A percentile compares a stretch with the other conserved stretches of the same genome.
These are phyloP conservation scores for Hedya salicella DNA, from an alignment of 2,888 invertebrate genomes.

Conservation along the genomic window DNA sequence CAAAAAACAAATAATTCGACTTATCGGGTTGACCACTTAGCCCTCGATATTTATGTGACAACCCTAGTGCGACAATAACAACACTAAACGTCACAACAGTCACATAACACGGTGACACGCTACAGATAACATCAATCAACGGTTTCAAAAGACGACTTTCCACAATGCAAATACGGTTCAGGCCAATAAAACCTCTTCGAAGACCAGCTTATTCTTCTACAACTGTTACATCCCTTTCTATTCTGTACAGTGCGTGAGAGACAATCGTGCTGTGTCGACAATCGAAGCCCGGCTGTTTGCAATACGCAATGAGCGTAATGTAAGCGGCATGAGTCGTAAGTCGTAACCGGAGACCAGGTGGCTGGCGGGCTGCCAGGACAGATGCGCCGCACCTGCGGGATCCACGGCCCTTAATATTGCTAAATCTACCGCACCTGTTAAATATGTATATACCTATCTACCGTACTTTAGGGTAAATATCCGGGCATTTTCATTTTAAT, in stretches of 20 bases:
- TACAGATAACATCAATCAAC: neutral
- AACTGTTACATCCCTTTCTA: no score
- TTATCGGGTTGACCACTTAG: no score
- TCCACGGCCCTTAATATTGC: constrained; percentile 13
- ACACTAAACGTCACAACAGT: neutral
- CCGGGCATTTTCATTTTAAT: no score
- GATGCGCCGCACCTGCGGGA: constrained; percentile 27
- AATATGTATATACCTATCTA: constrained; percentile 1
- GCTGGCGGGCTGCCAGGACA: constrained; percentile 33
- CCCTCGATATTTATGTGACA: no score
- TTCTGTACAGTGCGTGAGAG: no score
- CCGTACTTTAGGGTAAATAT: no score
- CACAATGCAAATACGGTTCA: no score
- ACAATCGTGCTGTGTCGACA: no score
- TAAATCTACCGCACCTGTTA: constrained; percentile 18
- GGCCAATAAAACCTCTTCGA: no score
- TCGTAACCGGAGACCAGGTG: constrained; percentile 26
- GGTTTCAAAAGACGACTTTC: neutral
- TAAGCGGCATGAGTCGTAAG: constrained; percentile 23
- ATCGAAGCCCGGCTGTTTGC: constrained; percentile 23
- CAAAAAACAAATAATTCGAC: no score
- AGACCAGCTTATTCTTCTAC: no score
- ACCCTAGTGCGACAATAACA: neutral
- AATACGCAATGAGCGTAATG: constrained; percentile 17
- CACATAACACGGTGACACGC: neutral